phyloP scores from a whole-genome alignment of 92 coral and sea anemone genomes.

The Paragorgia papillata region DNA sequence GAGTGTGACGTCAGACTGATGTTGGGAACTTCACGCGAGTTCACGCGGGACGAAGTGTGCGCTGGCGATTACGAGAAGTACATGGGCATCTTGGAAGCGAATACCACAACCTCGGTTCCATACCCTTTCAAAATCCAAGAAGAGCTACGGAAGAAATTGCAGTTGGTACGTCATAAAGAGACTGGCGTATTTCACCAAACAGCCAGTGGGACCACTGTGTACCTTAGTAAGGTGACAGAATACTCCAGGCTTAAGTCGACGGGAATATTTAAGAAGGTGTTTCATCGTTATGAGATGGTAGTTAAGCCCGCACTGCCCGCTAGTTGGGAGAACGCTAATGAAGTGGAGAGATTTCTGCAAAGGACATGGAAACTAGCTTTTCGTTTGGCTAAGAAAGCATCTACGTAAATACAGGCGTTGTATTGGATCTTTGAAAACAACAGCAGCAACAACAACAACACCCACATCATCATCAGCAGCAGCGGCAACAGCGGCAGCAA shows the following conservation, averaged over 20 bases:
- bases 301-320: conserved; percentile 66
- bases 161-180: conserved; percentile 79
- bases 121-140: conserved; percentile 58
- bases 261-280: conserved; percentile 75
- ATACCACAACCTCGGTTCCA: conserved; percentile 45
- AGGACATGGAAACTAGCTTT: conserved; percentile 82
- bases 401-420: conserved; percentile 26
- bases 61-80: conserved; percentile 74
- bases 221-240: conserved; percentile 75
- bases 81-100: conserved; percentile 64
- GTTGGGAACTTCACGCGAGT: conserved; percentile 78
- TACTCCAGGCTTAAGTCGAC: conserved; percentile 77
- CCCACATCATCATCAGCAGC: conserved; percentile 73
- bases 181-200: conserved; percentile 58
- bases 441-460: conserved; percentile 79
- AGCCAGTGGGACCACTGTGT: conserved; percentile 45
- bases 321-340: conserved; percentile 61
- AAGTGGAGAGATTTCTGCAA: conserved; percentile 62
- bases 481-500: conserved; percentile 61
- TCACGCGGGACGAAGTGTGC: conserved; percentile 66
- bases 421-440: too few species aligned
- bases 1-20: conserved; percentile 94
- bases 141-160: conserved; percentile 82
- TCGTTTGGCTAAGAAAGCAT: conserved; percentile 67
- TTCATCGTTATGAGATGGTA: conserved; percentile 75